Evolutionary conservation across 2,113 vertebrate genomes (phyloP).

Genomic region (Heloderma charlesbogerti): DNA sequence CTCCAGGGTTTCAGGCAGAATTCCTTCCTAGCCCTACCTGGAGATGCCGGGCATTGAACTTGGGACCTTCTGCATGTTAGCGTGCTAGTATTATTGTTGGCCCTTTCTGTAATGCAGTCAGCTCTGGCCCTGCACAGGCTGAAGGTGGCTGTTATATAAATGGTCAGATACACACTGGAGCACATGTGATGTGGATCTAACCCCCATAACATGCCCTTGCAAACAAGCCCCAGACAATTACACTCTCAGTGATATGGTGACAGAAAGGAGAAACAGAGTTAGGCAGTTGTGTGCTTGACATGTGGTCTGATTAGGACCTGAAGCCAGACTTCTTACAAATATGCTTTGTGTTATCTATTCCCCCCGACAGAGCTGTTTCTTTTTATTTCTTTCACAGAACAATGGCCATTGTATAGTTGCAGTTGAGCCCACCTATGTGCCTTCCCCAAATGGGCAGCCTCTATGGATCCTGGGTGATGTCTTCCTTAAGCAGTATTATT

Average conservation of each 20-base stretch:
- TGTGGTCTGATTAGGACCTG: neutral
- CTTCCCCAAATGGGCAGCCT: conserved; percentile 63
- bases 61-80: too few relatives aligned
- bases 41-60: too few relatives aligned
- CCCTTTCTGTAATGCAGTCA: neutral
- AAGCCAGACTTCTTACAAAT: neutral
- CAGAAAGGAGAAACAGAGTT: neutral
- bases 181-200: neutral
- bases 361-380: fast-evolving
- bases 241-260: neutral
- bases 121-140: neutral
- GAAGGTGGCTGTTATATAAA: neutral
- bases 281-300: neutral
- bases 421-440: conserved; percentile 72
- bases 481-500: conserved; percentile 75
- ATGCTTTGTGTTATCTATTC: neutral
- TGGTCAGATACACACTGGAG: neutral
- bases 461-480: conserved; percentile 60
- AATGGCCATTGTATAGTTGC: conserved; percentile 66
- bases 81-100: neutral
- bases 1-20: too few relatives aligned
- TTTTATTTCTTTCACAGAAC: conserved; percentile 15
- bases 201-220: neutral
- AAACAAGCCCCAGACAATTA: neutral
- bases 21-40: too few relatives aligned